These are phyloP conservation scores for Salvelinus fontinalis DNA, from an alignment of 2,113 vertebrate species.

Conservation along the genomic window DNA sequence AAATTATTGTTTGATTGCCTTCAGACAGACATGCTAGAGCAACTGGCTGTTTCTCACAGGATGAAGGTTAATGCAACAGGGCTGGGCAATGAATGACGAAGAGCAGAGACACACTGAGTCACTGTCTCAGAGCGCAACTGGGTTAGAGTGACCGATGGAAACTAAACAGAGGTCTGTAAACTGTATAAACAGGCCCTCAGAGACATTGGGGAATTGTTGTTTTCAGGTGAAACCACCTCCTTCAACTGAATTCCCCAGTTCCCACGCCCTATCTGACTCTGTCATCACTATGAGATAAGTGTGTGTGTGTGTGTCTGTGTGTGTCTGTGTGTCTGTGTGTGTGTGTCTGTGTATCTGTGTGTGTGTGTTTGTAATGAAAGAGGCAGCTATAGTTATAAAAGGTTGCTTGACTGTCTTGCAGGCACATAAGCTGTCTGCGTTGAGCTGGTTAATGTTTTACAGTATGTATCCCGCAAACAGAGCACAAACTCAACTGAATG, in stretches of 20 bases:
- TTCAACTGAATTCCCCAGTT: neutral
- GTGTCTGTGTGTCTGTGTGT: neutral
- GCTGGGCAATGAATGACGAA: conserved; percentile 48
- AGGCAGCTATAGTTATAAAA: neutral
- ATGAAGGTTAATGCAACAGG: conserved; percentile 21
- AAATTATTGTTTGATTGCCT: neutral
- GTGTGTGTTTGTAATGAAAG: neutral
- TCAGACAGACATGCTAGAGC: neutral
- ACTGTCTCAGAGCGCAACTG: conserved; percentile 49
- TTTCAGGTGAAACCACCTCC: conserved; percentile 15
- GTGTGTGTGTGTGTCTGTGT: neutral
- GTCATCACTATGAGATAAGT: neutral
- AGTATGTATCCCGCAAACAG: neutral
- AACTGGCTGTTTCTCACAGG: neutral
- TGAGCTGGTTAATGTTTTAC: conserved; percentile 27
- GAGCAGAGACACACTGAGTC: conserved; percentile 10
- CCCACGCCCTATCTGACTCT: neutral
- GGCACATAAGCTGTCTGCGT: neutral
- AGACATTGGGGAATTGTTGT: conserved; percentile 8
- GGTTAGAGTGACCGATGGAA: conserved; percentile 40
- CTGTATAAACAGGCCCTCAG: conserved; percentile 16
- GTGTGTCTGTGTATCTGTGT: neutral
- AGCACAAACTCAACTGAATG: neutral
- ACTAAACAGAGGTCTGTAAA: conserved; percentile 18
- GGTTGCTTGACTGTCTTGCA: neutral